Evolutionary conservation across 2,113 vertebrate species (phyloP).

Genomic region (Tragelaphus buxtoni): DNA sequence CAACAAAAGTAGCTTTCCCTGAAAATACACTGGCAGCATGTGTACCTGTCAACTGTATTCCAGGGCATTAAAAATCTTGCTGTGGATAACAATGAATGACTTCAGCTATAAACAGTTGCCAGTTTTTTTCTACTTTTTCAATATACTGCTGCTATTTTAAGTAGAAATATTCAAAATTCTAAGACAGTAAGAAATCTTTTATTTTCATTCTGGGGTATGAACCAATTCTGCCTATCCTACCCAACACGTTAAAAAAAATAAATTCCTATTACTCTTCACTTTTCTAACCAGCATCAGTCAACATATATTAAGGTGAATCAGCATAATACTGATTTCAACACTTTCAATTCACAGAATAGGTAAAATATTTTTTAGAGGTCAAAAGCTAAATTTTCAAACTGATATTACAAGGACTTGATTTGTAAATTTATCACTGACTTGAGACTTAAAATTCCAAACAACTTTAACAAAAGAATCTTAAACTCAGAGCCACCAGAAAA

Average conservation of each 20-base stretch:
- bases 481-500: not conserved
- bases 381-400: conserved; percentile 25
- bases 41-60: not conserved
- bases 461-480: not conserved
- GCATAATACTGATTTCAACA: not conserved
- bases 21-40: not conserved
- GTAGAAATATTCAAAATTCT: not conserved
- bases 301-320: not conserved
- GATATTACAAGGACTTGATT: not conserved
- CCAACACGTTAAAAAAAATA: not conserved
- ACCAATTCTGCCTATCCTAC: not conserved
- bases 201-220: not conserved
- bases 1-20: not conserved
- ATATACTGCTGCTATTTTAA: not conserved
- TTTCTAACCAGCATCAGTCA: not conserved
- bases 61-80: not conserved
- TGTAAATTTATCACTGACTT: not conserved
- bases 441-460: conserved; percentile 6
- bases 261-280: not conserved
- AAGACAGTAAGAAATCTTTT: not conserved
- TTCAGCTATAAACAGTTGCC: not conserved
- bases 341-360: not conserved
- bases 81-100: not conserved
- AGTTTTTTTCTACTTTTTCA: not conserved
- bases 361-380: not conserved